These are phyloP conservation scores for Otolemur garnettii DNA, from an alignment of 2,113 vertebrate genomes.

Conservation along the genomic window DNA sequence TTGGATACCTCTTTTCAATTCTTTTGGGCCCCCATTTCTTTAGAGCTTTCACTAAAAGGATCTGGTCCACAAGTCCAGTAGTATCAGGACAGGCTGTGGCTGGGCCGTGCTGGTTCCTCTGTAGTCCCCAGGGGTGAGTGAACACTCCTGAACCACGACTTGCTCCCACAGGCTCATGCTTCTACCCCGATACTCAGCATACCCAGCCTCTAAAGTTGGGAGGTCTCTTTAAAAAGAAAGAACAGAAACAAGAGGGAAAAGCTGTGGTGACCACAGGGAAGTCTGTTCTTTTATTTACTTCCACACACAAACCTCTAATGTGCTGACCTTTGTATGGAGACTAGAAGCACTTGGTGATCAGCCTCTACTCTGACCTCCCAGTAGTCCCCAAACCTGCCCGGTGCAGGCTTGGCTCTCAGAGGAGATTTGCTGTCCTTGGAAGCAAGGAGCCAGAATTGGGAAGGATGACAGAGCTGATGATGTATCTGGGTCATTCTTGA, in stretches of 20 bases:
- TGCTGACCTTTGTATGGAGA: background rate
- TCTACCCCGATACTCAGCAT: background rate
- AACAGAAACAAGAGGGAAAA: slow-evolving; percentile 73
- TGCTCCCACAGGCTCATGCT: background rate
- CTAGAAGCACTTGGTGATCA: background rate
- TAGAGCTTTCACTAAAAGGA: background rate
- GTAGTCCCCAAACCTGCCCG: background rate
- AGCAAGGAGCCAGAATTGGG: background rate
- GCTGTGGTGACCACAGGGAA: slow-evolving; percentile 47
- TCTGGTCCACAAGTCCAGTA: background rate
- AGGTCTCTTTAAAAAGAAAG: slow-evolving; percentile 73
- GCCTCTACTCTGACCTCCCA: background rate
- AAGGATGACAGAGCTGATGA: rapidly evolving
- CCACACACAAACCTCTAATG: background rate
- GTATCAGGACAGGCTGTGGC: background rate
- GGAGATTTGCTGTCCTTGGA: background rate
- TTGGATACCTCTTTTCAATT: background rate
- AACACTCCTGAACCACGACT: rapidly evolving
- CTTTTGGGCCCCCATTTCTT: background rate
- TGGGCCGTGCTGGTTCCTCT: background rate
- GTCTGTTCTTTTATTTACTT: slow-evolving; percentile 44
- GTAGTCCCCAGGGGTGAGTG: background rate
- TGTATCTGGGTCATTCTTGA: background rate
- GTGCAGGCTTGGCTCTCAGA: rapidly evolving
- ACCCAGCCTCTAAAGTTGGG: background rate